Base-by-base conservation (phyloP, 2,888 invertebrate species). In the Rhynchonema sp. region DNA sequence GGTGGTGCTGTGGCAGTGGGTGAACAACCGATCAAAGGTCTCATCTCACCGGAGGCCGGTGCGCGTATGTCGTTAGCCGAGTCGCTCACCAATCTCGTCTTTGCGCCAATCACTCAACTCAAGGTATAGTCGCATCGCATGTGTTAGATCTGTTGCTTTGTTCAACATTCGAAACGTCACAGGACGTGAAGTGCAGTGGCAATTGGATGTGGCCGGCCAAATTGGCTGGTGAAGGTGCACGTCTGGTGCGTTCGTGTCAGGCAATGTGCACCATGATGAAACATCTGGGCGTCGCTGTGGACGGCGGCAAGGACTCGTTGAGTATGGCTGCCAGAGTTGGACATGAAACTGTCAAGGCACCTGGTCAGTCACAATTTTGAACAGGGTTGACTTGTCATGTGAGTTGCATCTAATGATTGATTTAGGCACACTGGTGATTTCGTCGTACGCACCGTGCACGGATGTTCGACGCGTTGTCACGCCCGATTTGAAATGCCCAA, bases 171-270 rank as follows among this genome's bases (percentile, higher is more conserved):
- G 22, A 9, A 26, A 1, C 38, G 2, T 23, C 64, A 28, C 55
- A 84, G 75, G 96, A 98, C 75, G 84, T 96, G 1, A 98, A 96
- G 76, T 94, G 94, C 74, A 91, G 90, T 52, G 96, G 89, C n/a
- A 98, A 98, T 76, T 98, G 96, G 96, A 98, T 98, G 98, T 98
- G 96, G 96, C 85, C 91, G 0, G 96, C 94, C 20, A 96, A 96
- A 77, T 78, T 90, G 25, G 84, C 86, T 0, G 87, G 86, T 0
- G 94, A 92, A 74, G 96, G 94, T 1, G 87, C 87, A 1, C 82
- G 84, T 23, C 78, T 98, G 29, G 85, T 84, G 63, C 83, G 83
- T 63, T 89, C 96, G 0, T 94, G 94, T 70, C 77, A 78, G 49
- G 87, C 90, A 23, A 85, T 94, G 81, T 90, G 91, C 72, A 76